These are phyloP conservation scores for Doris montereyensis DNA, from an alignment of 2,888 invertebrate genomes.

Conservation along the genomic window DNA sequence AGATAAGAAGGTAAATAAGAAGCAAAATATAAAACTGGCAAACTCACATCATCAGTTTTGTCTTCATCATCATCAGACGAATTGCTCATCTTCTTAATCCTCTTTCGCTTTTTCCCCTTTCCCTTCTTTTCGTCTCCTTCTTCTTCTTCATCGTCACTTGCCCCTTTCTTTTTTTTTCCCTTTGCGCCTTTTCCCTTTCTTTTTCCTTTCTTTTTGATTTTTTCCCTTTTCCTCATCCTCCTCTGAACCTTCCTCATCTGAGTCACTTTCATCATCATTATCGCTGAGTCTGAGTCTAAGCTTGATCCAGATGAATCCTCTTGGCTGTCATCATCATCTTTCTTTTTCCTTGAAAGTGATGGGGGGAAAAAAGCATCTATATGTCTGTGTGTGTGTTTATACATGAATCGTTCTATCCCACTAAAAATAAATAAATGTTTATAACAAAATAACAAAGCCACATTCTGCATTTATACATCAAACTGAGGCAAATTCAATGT, in stretches of 20 bases:
- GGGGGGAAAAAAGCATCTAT: neutral
- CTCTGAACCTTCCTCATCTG: conserved; percentile 32
- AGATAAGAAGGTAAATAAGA: too few species aligned
- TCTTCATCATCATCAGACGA: conserved; percentile 49
- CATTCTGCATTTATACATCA: too few species aligned
- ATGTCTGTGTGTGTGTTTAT: neutral
- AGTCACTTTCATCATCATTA: conserved; percentile 37
- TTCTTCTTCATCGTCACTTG: conserved; percentile 51
- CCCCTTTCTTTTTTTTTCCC: conserved; percentile 36
- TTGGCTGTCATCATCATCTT: conserved; percentile 34
- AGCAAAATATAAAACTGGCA: too few species aligned
- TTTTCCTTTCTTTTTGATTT: conserved; percentile 43
- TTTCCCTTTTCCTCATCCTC: conserved; percentile 31
- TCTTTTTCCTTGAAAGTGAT: conserved; percentile 36
- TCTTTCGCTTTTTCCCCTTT: conserved; percentile 52
- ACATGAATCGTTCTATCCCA: neutral
- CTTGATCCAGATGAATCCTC: conserved; percentile 31
- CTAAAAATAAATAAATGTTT: too few species aligned
- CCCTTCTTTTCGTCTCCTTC: conserved; percentile 49
- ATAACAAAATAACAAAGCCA: too few species aligned
- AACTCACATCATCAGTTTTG: conserved; percentile 44
- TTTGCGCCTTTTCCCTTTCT: conserved; percentile 40
- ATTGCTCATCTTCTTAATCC: conserved; percentile 50
- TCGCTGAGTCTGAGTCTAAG: conserved; percentile 30
- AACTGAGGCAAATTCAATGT: too few species aligned